Evolutionary conservation across 2,888 invertebrate species (phyloP), one percentile per base, ranked within the genome.

Genomic region (Epinotia demarniana): DNA sequence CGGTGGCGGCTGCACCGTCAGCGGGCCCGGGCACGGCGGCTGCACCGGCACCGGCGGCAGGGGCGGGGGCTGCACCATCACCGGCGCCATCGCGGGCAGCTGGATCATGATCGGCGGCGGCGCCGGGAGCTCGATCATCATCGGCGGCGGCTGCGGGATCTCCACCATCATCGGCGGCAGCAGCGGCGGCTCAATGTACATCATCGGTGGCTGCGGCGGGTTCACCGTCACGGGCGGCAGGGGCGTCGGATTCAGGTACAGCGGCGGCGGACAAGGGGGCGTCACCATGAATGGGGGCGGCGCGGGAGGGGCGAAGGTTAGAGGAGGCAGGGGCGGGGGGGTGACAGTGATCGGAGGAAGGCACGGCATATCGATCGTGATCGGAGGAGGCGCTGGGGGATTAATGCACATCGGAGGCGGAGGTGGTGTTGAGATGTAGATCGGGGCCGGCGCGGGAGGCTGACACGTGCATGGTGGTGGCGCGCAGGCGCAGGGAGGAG

Each of bases 11-110:
- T 91, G 91, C n/a, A 93, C 86, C 85, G 89, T 89, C 81, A 93
- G 86, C 0, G 93, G 91, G 1, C 90, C 88, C 11, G 84, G 80
- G 3, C 89, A 84, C 0, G 93, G 93, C 3, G 92, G 87, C 76
- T 93, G 92, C 13, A 93, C 90, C 0, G 90, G 87, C 82, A 93
- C 84, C 2, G 92, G 90, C 0, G 92, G 90, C 53, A 90, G 75
- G n/a, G 90, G 85, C 4, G 93, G 93, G 13, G 91, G 90, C 77
- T 92, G 92, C 23, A 93, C 85, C 86, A 88, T 83, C 73, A 93
- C 82, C 73, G 88, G 90, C 0, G 90, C 89, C 33, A 92, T 72
- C 55, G 92, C 86, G 0, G 92, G 92, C 1, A 92, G 92, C 77
- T 93, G 93, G 9, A 93, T 83, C 5, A 92, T 81, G 33, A 93